Evolutionary conservation across 1,140 invertebrate species (phyloP).

Genomic region (Oppia nitens): DNA sequence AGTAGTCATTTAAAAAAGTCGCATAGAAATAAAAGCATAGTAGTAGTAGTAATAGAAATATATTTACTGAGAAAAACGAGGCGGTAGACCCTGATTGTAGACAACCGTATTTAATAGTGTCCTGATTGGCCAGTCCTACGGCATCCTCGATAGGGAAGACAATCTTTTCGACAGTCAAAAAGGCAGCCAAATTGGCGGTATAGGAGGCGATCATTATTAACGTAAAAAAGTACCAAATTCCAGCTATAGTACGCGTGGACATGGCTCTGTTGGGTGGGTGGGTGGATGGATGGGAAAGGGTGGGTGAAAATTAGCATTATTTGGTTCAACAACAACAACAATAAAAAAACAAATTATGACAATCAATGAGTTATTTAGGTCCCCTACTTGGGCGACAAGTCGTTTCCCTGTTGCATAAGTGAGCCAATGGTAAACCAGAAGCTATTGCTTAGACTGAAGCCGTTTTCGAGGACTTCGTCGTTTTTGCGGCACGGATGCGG

Average conservation of each 20-base stretch:
- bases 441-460: slow-evolving; percentile 47
- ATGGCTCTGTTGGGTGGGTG: slow-evolving; percentile 23
- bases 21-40: too few species aligned
- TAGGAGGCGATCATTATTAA: slow-evolving; percentile 42
- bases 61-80: slow-evolving; percentile 28
- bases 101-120: slow-evolving; percentile 36
- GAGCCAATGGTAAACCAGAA: slow-evolving; percentile 72
- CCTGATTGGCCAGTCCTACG: slow-evolving; percentile 37
- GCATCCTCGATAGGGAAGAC: slow-evolving; percentile 36
- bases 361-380: too few species aligned
- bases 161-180: slow-evolving; percentile 38
- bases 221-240: slow-evolving; percentile 39
- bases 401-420: slow-evolving; percentile 83
- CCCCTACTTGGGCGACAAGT: slow-evolving; percentile 39
- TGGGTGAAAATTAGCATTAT: neutral
- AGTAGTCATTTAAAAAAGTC: too few species aligned
- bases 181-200: slow-evolving; percentile 40
- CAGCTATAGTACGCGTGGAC: slow-evolving; percentile 30
- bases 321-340: neutral
- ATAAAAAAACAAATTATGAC: too few species aligned
- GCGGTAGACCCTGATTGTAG: slow-evolving; percentile 34
- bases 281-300: neutral
- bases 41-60: neutral
- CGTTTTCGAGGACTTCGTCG: slow-evolving; percentile 56
- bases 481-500: slow-evolving; percentile 55